These are phyloP conservation scores for Manacus vitellinus DNA, from an alignment of 2,113 vertebrate species.

Conservation along the genomic window DNA sequence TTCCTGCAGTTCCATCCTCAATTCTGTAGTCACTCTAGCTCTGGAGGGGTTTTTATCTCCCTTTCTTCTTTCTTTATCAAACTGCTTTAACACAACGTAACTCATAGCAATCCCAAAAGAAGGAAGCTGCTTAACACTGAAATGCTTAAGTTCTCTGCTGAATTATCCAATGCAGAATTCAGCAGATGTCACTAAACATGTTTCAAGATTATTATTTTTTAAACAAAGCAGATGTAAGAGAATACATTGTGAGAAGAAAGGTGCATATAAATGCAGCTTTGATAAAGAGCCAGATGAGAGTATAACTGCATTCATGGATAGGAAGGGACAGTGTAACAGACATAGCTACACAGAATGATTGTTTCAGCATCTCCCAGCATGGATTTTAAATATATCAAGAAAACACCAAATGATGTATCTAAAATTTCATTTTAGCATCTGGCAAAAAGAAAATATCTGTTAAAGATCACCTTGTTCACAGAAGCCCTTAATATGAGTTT, in stretches of 20 bases:
- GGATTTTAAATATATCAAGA: slow-evolving; percentile 22
- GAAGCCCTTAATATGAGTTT: slow-evolving; percentile 43
- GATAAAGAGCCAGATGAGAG: not conserved
- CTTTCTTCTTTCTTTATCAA: not conserved
- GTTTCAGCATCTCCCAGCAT: slow-evolving; percentile 8
- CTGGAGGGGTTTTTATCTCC: not conserved
- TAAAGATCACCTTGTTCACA: not conserved
- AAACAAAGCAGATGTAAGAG: not conserved
- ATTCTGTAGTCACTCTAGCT: not conserved
- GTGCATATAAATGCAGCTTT: not conserved
- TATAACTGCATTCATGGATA: not conserved
- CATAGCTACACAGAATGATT: not conserved
- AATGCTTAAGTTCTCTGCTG: not conserved
- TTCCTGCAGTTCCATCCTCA: not conserved
- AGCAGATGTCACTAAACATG: not conserved
- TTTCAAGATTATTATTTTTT: not conserved
- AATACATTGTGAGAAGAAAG: not conserved
- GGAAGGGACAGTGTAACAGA: not conserved
- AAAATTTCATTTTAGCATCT: slow-evolving; percentile 45
- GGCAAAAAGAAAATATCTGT: slow-evolving; percentile 28
- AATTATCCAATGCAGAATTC: not conserved
- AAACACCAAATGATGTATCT: slow-evolving; percentile 14
- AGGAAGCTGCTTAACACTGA: not conserved
- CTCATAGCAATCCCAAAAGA: not conserved
- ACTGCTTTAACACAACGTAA: not conserved